Evolutionary conservation across 2,888 invertebrate species (phyloP).

Genomic region (Drosophila vallismaia): DNA sequence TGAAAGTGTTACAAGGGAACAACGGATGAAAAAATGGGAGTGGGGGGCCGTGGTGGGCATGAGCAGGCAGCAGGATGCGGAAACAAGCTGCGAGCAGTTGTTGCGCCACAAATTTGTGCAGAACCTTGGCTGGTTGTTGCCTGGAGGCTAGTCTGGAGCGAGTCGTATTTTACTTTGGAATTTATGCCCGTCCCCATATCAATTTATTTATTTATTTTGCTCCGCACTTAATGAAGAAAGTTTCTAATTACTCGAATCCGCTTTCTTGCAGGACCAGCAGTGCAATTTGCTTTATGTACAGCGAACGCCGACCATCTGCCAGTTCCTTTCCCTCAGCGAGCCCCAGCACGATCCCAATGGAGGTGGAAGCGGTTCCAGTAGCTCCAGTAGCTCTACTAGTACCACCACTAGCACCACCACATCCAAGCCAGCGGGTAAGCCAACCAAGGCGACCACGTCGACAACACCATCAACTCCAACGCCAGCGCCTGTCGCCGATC

Average conservation of each 20-base stretch:
- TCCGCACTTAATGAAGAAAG: constrained; percentile 71
- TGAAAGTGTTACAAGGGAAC: constrained; percentile 75
- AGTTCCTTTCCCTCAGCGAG: constrained; percentile 75
- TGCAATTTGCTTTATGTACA: constrained; percentile 82
- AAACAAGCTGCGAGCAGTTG: constrained; percentile 61
- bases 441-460: constrained; percentile 49
- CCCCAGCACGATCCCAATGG: constrained; percentile 29
- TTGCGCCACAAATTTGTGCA: constrained; percentile 58
- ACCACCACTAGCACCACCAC: constrained; percentile 27
- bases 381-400: constrained; percentile 19
- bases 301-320: constrained; percentile 82
- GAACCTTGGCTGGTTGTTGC: constrained; percentile 14
- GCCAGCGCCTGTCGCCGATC: constrained; percentile 43
- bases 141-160: constrained; percentile 7
- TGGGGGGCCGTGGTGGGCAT: neutral
- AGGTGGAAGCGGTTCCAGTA: neutral
- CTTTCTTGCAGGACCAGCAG: constrained; percentile 65
- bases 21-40: constrained; percentile 20
- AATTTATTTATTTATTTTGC: constrained; percentile 76
- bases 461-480: constrained; percentile 23
- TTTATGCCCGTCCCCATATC: constrained; percentile 70
- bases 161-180: constrained; percentile 45
- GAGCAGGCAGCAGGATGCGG: constrained; percentile 24
- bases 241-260: constrained; percentile 68
- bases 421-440: constrained; percentile 59